Evolutionary conservation across 2,888 invertebrate species (phyloP).

Genomic region (Iphiclides podalirius): DNA sequence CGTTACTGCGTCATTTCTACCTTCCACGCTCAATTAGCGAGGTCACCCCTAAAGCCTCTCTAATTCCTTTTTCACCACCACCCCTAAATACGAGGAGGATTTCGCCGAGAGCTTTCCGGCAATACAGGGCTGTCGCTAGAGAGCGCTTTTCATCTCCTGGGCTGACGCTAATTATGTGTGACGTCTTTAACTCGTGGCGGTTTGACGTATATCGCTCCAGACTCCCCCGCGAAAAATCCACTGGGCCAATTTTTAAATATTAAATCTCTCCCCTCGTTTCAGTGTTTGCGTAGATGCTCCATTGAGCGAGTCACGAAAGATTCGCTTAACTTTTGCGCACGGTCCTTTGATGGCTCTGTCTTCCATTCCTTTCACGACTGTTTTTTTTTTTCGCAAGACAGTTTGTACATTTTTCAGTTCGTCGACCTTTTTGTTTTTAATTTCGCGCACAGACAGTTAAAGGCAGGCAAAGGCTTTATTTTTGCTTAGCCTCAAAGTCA

Average conservation of each 20-base stretch:
- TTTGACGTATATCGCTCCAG: too few relatives aligned
- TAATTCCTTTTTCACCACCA: conserved; percentile 3
- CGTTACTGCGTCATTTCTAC: conserved; percentile 7
- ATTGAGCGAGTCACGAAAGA: conserved; percentile 25
- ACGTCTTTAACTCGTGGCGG: too few relatives aligned
- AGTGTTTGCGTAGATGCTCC: conserved; percentile 33
- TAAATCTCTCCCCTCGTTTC: conserved; percentile 28
- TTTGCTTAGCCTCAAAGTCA: background rate
- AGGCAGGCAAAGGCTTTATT: background rate
- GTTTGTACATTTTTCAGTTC: conserved; percentile 7
- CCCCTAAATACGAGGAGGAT: conserved; percentile 1
- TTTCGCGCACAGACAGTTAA: conserved; percentile 9
- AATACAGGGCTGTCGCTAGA: background rate
- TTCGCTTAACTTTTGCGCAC: conserved; percentile 26
- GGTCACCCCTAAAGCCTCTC: conserved; percentile 12
- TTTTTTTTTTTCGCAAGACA: background rate
- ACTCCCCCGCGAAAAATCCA: background rate
- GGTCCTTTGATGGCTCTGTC: conserved; percentile 25
- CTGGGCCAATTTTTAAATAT: conserved; percentile 33
- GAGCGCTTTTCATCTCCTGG: conserved; percentile 14
- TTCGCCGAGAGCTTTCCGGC: background rate
- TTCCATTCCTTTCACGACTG: conserved; percentile 21
- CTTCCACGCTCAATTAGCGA: conserved; percentile 18
- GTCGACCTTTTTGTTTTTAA: conserved; percentile 1
- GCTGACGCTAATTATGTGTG: background rate